These are phyloP conservation scores for Periophthalmodon schlosseri DNA, from an alignment of 2,113 vertebrate genomes.

Conservation along the genomic window DNA sequence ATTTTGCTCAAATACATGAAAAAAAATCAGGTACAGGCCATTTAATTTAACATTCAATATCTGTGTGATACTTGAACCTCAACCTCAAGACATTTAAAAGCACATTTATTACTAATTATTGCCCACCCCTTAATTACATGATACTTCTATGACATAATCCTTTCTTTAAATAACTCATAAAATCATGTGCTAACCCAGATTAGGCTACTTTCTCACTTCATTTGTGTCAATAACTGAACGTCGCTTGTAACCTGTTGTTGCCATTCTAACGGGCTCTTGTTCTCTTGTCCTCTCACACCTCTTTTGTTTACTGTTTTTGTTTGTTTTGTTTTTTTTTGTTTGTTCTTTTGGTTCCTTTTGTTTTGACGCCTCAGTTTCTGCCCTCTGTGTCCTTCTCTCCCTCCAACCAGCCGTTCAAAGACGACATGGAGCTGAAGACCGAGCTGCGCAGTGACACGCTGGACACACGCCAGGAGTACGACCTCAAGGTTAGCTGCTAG, in stretches of 20 bases:
- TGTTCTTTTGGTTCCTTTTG: conserved; percentile 51
- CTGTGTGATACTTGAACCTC: too few relatives aligned
- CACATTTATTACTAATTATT: too few relatives aligned
- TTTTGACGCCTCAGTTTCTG: conserved; percentile 83
- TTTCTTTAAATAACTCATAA: too few relatives aligned
- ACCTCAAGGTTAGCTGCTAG: conserved; percentile 87
- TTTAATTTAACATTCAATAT: too few relatives aligned
- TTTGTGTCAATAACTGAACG: neutral
- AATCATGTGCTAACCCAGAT: neutral
- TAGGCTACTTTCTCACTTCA: neutral
- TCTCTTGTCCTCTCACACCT: conserved; percentile 61
- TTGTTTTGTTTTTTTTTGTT: conserved; percentile 67
- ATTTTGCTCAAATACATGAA: too few relatives aligned
- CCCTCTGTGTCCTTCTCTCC: conserved; percentile 82
- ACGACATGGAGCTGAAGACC: conserved; percentile 93
- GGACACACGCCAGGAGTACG: conserved; percentile 95
- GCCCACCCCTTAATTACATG: too few relatives aligned
- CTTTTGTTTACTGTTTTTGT: conserved; percentile 47
- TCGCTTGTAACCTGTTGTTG: neutral
- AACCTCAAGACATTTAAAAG: too few relatives aligned
- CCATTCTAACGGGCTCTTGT: neutral
- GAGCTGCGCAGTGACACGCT: conserved; percentile 94
- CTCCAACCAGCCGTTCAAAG: conserved; percentile 91
- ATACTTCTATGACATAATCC: too few relatives aligned
- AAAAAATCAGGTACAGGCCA: too few relatives aligned